A percentile compares a stretch with the other conserved stretches of the same genome.
Conservation (phyloP, 92 coral and sea anemone genomes). For the Hydrozoanthus gracilis region DNA sequence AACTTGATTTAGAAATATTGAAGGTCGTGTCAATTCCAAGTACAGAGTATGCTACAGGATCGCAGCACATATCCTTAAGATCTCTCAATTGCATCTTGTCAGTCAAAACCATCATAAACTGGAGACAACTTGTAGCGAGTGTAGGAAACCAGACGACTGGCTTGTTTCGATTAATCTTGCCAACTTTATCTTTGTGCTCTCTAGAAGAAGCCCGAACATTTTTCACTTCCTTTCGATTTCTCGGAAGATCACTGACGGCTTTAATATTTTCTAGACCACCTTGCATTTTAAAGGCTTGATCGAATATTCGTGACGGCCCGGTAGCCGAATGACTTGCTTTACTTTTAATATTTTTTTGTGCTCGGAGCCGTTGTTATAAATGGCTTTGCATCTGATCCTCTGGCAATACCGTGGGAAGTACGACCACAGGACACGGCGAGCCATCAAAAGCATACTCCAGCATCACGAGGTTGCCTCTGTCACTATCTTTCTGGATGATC, state of each 20-base stretch:
- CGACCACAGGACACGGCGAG: slow-evolving; percentile 34
- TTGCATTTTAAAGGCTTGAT: slow-evolving; percentile 40
- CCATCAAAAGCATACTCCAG: slow-evolving; percentile 59
- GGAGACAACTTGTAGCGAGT: slow-evolving; percentile 40
- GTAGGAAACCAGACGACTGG: slow-evolving; percentile 33
- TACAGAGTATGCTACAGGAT: slow-evolving; percentile 30
- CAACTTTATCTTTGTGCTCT: slow-evolving; percentile 28
- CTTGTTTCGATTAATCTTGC: slow-evolving; percentile 39
- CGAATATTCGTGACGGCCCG: slow-evolving; percentile 56
- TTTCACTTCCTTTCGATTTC: slow-evolving; percentile 34
- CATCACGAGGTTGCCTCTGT: slow-evolving; percentile 39
- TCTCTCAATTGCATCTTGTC: slow-evolving; percentile 36
- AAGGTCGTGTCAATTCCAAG: slow-evolving; percentile 58
- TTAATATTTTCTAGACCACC: slow-evolving; percentile 44
- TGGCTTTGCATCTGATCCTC: slow-evolving; percentile 31
- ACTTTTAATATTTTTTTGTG: slow-evolving; percentile 38
- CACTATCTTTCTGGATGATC: slow-evolving; percentile 20
- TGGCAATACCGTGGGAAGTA: slow-evolving; percentile 52
- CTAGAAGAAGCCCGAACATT: slow-evolving; percentile 25
- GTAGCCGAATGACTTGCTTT: slow-evolving; percentile 28
- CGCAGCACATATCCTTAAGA: slow-evolving; percentile 44
- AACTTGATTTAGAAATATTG: slow-evolving; percentile 42
- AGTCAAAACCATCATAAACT: slow-evolving; percentile 43
- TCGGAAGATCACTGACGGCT: slow-evolving; percentile 50
- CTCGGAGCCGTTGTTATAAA: slow-evolving; percentile 53